Base-by-base conservation (phyloP, 1,140 invertebrate genomes). In the Brachionus plicatilis region DNA sequence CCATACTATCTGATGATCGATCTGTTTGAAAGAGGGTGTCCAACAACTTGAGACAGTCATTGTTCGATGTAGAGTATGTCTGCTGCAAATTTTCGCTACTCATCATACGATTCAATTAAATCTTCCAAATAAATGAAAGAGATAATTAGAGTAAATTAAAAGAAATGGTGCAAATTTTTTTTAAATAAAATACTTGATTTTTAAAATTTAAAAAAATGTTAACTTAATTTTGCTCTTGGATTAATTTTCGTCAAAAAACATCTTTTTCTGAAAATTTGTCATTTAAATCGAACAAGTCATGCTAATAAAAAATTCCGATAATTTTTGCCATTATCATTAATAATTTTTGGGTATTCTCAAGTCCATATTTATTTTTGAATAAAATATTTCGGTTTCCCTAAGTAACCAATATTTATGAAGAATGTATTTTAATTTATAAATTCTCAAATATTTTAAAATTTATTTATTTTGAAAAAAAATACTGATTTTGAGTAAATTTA, bases 311-410 rank as follows among this genome's bases (percentile, higher is more conserved):
- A 6, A 37, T 37, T 37, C 33, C 1, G 33, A 37, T 37, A 37
- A 6, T 37, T 37, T 37, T 37, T 37, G 6, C 17, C n/a, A 20
- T 60, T 60, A 60, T 60, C 53, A 68, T 33, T 68, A 33, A 24
- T 68, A 17, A 68, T 68, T 68, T 68, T 33, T 14, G 1, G 3
- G 6, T 11, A 41, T 37, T 68, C 27, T 33, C 66, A n/a, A 33
- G 27, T 68, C 27, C 27, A 33, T 14, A 33, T 68, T 41, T 72
- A 17, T 45, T 45, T 45, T 6, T 20, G 37, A 72, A 72, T 41
- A 72, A 72, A 72, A 41, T 41, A 72, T 72, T 17, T 72, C 68
- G 68, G 68, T 72, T 41, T 43, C 68, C 68, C 68, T 41, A 43
- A 43, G 68, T 72, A 17, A 72, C 68, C 33, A 33, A 43, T 41